Conservation (phyloP, 2,113 vertebrate species). For the Vireo altiloquus region DNA sequence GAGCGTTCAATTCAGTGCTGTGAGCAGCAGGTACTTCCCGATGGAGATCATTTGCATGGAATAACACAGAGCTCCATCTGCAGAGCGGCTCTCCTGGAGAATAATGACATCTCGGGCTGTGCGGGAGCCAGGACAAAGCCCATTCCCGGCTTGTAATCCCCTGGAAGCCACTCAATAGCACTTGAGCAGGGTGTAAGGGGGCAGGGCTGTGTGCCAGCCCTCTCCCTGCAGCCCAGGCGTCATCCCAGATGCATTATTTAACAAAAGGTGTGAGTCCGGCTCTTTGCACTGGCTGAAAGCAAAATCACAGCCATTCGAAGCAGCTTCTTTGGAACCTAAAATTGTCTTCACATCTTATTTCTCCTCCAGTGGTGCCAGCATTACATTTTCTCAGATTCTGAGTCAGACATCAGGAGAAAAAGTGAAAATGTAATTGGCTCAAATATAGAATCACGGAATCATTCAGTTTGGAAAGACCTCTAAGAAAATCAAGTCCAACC, state of each 20-base stretch:
- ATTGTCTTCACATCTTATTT: constrained; percentile 9
- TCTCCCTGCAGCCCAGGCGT: not conserved
- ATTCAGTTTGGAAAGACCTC: not conserved
- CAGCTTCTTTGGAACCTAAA: not conserved
- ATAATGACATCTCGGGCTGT: not conserved
- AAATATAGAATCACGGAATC: not conserved
- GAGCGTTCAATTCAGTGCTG: not conserved
- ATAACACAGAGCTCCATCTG: not conserved
- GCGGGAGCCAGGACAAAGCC: not conserved
- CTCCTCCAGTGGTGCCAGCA: not conserved
- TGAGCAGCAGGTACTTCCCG: not conserved
- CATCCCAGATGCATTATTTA: not conserved
- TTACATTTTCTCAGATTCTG: not conserved
- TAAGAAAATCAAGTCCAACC: not conserved
- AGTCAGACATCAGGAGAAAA: not conserved
- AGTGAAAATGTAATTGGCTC: not conserved
- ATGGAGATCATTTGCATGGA: not conserved
- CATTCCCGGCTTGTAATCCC: not conserved
- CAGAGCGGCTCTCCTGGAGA: not conserved
- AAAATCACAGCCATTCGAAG: constrained; percentile 17
- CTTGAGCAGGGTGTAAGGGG: not conserved
- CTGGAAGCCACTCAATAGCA: not conserved
- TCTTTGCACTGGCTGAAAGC: constrained; percentile 1
- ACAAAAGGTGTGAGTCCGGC: not conserved
- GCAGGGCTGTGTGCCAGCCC: not conserved